Percentiles rank a stretch among this genome's conserved stretches.
Conservation (phyloP, 2,797 vertebrate species). For the Corythornis leucogaster region DNA sequence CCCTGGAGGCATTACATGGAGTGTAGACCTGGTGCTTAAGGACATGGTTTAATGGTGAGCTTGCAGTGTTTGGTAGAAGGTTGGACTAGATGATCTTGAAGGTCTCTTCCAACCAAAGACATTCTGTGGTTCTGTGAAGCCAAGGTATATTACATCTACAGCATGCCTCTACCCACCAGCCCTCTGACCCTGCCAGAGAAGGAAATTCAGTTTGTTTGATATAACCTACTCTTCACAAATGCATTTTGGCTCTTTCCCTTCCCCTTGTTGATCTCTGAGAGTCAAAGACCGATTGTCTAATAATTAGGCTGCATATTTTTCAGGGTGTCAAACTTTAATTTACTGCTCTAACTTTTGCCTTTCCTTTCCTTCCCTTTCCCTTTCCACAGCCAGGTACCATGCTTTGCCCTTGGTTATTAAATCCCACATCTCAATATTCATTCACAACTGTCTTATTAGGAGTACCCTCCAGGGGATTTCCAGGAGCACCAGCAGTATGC, state of each 20-base stretch:
- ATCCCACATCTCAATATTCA: background rate
- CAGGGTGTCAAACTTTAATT: background rate
- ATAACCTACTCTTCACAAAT: background rate
- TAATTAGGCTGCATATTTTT: background rate
- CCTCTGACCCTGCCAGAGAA: background rate
- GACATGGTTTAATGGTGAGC: too few species aligned
- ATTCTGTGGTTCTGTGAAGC: background rate
- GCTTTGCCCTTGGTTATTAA: background rate
- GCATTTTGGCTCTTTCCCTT: fast-evolving
- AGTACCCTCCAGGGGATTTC: background rate
- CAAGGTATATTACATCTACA: background rate
- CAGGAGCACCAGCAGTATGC: fast-evolving
- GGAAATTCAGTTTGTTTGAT: background rate
- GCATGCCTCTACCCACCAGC: background rate
- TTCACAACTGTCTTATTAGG: background rate
- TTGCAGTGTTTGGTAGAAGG: too few species aligned
- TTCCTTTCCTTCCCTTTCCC: background rate
- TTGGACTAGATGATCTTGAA: too few species aligned
- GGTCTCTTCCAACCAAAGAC: too few species aligned
- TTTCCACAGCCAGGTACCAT: background rate
- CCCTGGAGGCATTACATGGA: too few species aligned
- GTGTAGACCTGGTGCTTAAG: too few species aligned
- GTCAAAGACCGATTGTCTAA: background rate
- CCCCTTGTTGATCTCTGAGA: background rate
- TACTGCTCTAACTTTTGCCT: background rate